Base-by-base conservation (phyloP, 2,113 vertebrate genomes). In the Hydrolagus affinis region DNA sequence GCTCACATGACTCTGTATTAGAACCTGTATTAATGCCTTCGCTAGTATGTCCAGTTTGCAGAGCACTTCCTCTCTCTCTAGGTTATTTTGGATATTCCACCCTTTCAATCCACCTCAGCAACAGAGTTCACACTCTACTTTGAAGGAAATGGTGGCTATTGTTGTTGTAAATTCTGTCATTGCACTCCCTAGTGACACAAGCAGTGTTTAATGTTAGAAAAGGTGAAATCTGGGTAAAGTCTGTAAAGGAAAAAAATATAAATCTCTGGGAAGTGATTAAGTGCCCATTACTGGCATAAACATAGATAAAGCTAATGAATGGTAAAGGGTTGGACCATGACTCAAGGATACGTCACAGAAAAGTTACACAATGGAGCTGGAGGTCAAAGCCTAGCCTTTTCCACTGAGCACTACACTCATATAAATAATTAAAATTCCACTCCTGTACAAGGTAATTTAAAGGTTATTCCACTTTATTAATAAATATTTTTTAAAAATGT, bases 341-440 rank as follows among this genome's bases (percentile, higher is more conserved):
- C 73, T 75, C 32, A 11, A 75, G 73, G 73, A 75, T 30, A 56
- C n/a, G 12, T 44, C 32, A 75, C 32, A 75, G 32, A 83, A 64
- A 66, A 11, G 62, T 66, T 83, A 32, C 60, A 64, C 25, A 83
- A 83, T 28, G 66, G 59, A 83, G 78, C 17, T 59, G 62, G 75
- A 77, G 76, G 76, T 78, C 59, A 59, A 17, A 66, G 78, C 66
- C 60, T 83, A 66, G 62, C 64, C 60, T 66, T 66, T 62, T 66
- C 78, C 30, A 60, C 32, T 83, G 19, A 66, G 25, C 64, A 83
- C 66, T 83, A 83, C 62, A 11, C 62, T 10, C 59, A 83, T 44
- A 1, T 6, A 44, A 44, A 44, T 6, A 44, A 44, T 83, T 83
- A 83, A 83, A 66, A 83, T 83, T 83, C 78, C 78, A 68, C 19